Base-by-base conservation (phyloP, 1,140 invertebrate genomes). In the Drosophila eugracilis region DNA sequence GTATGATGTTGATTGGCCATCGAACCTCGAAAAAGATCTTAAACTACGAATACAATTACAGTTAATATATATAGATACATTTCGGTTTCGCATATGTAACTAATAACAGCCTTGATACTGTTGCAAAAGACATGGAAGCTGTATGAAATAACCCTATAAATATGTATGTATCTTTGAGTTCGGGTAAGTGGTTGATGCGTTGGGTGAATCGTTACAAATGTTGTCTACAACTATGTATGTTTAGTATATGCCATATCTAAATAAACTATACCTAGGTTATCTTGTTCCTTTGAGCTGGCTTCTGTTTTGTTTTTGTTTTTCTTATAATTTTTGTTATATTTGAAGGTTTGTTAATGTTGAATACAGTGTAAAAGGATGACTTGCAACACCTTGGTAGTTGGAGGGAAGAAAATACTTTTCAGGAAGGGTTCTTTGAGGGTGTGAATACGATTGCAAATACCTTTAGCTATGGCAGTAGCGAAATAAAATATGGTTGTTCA, bases 51-150 rank as follows among this genome's bases (percentile, higher is more conserved):
- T 60, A 66, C 24, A 45, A 52, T 57, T 85, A 75, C 37, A 75
- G 24, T 58, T 55, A 53, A 52, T 24, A 44, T 24, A 44, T 73
- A 58, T 67, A 75, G 73, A 72, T 85, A 84, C 77, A 79, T 65
- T 39, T 72, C 67, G 42, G 50, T 41, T 57, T 54, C 54, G 52
- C 59, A 75, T 84, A 83, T 84, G 81, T 81, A 86, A 77, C 81
- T 85, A 85, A 70, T 85, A 88, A 85, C 81, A 85, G 81, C 81
- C 81, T 74, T 74, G 83, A 86, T 88, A 86, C 81, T 86, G 81
- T 86, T 86, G 81, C 81, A 78, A 86, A 77, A 86, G 73, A 86
- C 83, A 86, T 86, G 81, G 81, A 86, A 86, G 81, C 83, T 88
- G 74, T 81, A 81, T 77, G 81, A 85, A 86, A 81, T 63, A 53